Evolutionary conservation across 2,113 vertebrate species (phyloP), one percentile per base, ranked within the genome.

Genomic region (Phylloscopus whistleri): DNA sequence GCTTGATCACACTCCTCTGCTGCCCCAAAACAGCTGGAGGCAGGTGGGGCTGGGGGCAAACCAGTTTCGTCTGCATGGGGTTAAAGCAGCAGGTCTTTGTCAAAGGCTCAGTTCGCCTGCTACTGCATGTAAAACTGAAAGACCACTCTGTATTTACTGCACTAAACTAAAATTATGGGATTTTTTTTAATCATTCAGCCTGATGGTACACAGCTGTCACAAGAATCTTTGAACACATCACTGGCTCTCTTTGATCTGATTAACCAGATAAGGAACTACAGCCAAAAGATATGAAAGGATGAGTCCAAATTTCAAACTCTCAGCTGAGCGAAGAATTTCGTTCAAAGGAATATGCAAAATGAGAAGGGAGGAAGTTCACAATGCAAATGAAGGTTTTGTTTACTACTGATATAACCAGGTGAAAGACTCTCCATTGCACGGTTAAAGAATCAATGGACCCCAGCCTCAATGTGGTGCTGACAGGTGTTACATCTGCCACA

Each of bases 251-350:
- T 92, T 88, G 87, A 95, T 74, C 44, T 91, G 78, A 95, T 94
- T 90, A 95, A 88, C 68, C 37, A 91, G 85, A 90, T 84, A 93
- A 74, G 20, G 64, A 94, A 81, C 52, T 5, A 15, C 68, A 92
- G 95, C 88, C 88, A 95, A 89, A 96, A 92, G 85, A 95, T 56
- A 35, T 68, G 90, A 90, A 96, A 96, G 48, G 56, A 95, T 49
- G 44, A 63, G 35, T 86, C 76, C 83, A 90, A 88, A 94, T 96
- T 93, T 96, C 88, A 95, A 94, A 79, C 49, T 92, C 64, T 75
- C 55, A 74, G 68, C 64, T 56, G 56, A 95, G 85, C n/a, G 52
- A 86, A 85, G 74, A 84, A 80, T 88, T 85, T 81, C 30, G 44
- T 95, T 86, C 72, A 88, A 70, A 93, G 46, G 41, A 74, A 62